Base-by-base conservation (phyloP, 2,888 invertebrate species). In the Doris montereyensis region DNA sequence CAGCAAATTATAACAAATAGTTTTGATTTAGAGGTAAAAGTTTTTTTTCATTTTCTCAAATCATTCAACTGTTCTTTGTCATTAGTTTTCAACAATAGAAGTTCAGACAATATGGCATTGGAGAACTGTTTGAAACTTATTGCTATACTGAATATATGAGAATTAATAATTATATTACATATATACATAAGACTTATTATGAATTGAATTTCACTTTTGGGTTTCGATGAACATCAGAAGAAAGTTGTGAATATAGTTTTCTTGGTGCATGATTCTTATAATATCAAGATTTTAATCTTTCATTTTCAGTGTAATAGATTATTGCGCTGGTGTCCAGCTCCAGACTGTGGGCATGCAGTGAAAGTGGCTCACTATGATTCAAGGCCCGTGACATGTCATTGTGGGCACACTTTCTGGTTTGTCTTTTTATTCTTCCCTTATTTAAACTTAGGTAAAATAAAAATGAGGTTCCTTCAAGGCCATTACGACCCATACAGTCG, bases 1-100 rank as follows among this genome's bases (percentile, higher is more conserved):
- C 98, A 98, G 92, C 97, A 98, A 92, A 94, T 98, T 88, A 98
- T 99, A 88, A 97, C 98, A 82, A 98, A 98, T 93, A 98, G 97
- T 93, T 99, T 98, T 93, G 98, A n/a, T n/a, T n/a, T 99, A 83
- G 97, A 98, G 94, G 97, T 97, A 92, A 92, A 92, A 13, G 70
- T 24, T 52, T 0, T 34, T 65, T 30, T 71, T 62, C 71, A 8
- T 65, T 84, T 85, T 71, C 91, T n/a, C n/a, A n/a, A n/a, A n/a
- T n/a, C n/a, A n/a, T n/a, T n/a, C n/a, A n/a, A n/a, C n/a, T n/a
- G n/a, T n/a, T n/a, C n/a, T n/a, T n/a, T n/a, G n/a, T n/a, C n/a
- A n/a, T n/a, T n/a, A n/a, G n/a, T n/a, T n/a, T n/a, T n/a, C n/a
- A n/a, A n/a, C n/a, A n/a, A n/a, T n/a, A n/a, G n/a, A n/a, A n/a